A percentile compares a stretch with the other conserved stretches of the same genome.
Conservation (phyloP, 37 sponge, comb jelly and placozoan species). For the Aplysina aerophoba region DNA sequence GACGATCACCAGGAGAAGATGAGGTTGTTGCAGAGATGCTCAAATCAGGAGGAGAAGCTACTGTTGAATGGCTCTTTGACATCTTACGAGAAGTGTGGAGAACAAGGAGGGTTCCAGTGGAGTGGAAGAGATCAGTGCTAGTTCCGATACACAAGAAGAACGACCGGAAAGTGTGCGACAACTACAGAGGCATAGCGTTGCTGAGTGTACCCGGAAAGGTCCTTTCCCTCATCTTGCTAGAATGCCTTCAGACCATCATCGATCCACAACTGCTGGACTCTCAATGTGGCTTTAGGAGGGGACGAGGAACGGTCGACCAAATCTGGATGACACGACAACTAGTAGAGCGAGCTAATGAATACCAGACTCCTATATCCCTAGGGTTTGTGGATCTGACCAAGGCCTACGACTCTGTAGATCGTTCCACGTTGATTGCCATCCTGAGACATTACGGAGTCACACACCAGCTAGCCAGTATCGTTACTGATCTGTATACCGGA, state of each 20-base stretch:
- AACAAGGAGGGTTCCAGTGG: neutral
- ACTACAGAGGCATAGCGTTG: conserved; percentile 25
- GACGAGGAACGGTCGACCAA: conserved; percentile 24
- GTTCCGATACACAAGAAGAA: conserved; percentile 25
- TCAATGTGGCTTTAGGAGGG: conserved; percentile 21
- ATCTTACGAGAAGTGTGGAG: conserved; percentile 23
- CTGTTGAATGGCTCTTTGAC: conserved; percentile 16
- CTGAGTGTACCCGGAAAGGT: conserved; percentile 20
- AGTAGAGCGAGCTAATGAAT: conserved; percentile 18
- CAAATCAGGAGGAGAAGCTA: conserved; percentile 24
- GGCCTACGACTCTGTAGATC: conserved; percentile 24
- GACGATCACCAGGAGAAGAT: conserved; percentile 37
- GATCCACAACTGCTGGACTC: conserved; percentile 22
- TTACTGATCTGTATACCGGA: conserved; percentile 16
- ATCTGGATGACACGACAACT: conserved; percentile 19
- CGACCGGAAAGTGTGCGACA: conserved; percentile 20
- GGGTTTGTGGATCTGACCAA: conserved; percentile 22
- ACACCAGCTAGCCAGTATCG: neutral
- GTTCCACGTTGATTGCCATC: conserved; percentile 10
- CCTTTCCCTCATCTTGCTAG: conserved; percentile 14
- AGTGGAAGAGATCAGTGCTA: conserved; percentile 21
- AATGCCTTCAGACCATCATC: conserved; percentile 10
- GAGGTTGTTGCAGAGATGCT: conserved; percentile 31
- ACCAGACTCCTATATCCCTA: conserved; percentile 5
- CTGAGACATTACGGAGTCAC: conserved; percentile 28